A percentile compares a stretch with the other conserved stretches of the same genome.
Evolutionary conservation across 2,888 invertebrate species (phyloP).

Genomic region (Steinernema hermaphroditum): DNA sequence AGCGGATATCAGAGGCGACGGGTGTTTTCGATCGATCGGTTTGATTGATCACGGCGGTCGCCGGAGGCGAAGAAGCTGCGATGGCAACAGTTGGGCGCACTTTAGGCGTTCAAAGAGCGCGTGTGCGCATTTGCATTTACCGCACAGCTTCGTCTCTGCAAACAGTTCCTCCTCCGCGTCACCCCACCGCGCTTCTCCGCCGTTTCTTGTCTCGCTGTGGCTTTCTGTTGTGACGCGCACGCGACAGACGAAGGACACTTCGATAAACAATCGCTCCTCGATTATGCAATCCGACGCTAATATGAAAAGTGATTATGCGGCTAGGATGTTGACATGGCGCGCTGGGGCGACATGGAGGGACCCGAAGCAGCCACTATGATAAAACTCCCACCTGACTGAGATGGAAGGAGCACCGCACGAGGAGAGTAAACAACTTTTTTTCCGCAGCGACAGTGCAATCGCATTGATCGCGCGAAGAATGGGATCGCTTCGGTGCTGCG

Average conservation of each 20-base stretch:
- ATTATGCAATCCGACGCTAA: constrained; percentile 2
- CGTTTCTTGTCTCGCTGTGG: too few relatives aligned
- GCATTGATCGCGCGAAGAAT: neutral
- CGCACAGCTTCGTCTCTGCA: constrained; percentile 19
- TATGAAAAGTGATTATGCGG: constrained; percentile 12
- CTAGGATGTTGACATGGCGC: neutral
- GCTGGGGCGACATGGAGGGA: neutral
- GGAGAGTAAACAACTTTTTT: constrained; percentile 28
- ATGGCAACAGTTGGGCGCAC: constrained; percentile 29
- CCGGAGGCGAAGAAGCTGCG: neutral
- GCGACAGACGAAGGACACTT: constrained; percentile 25
- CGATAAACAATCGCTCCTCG: constrained; percentile 21
- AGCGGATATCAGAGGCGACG: neutral
- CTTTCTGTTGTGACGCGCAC: constrained; percentile 21
- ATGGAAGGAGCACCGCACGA: neutral
- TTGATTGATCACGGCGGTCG: neutral
- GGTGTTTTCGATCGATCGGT: constrained; percentile 5
- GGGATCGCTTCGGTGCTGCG: neutral
- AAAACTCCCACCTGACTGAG: constrained; percentile 20
- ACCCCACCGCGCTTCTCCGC: neutral
- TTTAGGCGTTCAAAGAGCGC: constrained; percentile 30
- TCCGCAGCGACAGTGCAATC: constrained; percentile 30
- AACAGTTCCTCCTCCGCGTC: constrained; percentile 17
- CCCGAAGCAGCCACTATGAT: neutral
- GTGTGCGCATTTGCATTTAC: constrained; percentile 29